Evolutionary conservation across 2,888 invertebrate species (phyloP).

Genomic region (Tipula vernalis): DNA sequence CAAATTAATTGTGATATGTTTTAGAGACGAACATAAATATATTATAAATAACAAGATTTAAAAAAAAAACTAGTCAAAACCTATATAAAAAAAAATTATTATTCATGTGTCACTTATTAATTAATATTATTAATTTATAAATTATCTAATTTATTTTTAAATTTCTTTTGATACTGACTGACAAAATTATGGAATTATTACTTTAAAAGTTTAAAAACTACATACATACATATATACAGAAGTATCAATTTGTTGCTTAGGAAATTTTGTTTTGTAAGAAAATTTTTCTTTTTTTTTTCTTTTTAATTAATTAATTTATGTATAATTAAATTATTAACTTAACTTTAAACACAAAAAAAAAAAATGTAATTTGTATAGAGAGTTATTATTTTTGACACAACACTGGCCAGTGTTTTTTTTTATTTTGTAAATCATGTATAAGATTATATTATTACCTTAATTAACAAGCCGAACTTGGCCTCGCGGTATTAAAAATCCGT

Average conservation of each 20-base stretch:
- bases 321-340: not conserved
- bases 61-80: not conserved
- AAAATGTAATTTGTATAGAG: not conserved
- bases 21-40: not conserved
- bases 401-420: not conserved
- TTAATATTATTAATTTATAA: not conserved
- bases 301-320: not conserved
- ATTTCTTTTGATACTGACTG: not conserved
- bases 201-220: not conserved
- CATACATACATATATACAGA: not conserved
- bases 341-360: not conserved
- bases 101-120: not conserved
- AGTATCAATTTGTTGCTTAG: not conserved
- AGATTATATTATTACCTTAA: not conserved
- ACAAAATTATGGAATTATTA: not conserved
- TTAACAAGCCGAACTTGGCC: not conserved
- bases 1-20: constrained; percentile 4
- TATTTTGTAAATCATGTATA: not conserved
- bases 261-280: not conserved
- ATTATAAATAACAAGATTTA: not conserved
- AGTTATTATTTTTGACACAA: not conserved
- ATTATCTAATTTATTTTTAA: not conserved
- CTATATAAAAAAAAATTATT: not conserved
- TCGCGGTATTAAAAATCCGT: not conserved
- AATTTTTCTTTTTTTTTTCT: not conserved